These are phyloP conservation scores for Vanessa tameamea DNA, from an alignment of 1,140 invertebrate genomes.

Conservation along the genomic window DNA sequence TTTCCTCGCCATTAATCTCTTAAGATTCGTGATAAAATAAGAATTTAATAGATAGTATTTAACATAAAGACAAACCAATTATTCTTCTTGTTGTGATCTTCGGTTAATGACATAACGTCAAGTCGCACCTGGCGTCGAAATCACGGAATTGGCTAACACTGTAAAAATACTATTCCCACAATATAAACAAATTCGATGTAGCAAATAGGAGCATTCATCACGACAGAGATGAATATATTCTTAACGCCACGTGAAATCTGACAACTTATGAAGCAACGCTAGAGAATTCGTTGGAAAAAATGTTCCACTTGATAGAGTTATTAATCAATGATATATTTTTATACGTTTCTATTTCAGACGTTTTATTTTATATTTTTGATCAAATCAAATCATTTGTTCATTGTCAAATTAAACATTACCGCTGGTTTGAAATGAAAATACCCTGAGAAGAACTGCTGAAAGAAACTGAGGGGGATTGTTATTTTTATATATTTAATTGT, in stretches of 20 bases:
- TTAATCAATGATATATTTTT: too few species aligned
- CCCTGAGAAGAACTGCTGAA: too few species aligned
- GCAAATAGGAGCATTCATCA: constrained; percentile 14
- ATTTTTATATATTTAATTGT: too few species aligned
- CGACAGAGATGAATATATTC: constrained; percentile 9
- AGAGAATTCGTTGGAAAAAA: too few species aligned
- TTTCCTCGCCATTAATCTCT: not conserved
- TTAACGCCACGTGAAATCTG: not conserved
- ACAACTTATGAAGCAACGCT: too few species aligned
- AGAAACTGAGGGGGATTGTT: too few species aligned
- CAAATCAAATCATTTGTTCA: too few species aligned
- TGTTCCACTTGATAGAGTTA: too few species aligned
- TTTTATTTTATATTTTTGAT: too few species aligned
- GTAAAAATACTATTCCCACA: not conserved
- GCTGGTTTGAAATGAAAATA: too few species aligned
- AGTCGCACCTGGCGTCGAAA: not conserved
- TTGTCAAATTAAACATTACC: too few species aligned
- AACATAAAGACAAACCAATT: not conserved
- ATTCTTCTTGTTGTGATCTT: constrained; percentile 3
- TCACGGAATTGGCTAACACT: not conserved
- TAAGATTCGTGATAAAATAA: not conserved
- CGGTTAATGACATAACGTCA: not conserved
- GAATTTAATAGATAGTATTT: not conserved
- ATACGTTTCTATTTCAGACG: too few species aligned
- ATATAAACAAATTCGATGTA: constrained; percentile 18